Evolutionary conservation across 2,797 vertebrate genomes (phyloP).

Genomic region (Acanthis flammea): DNA sequence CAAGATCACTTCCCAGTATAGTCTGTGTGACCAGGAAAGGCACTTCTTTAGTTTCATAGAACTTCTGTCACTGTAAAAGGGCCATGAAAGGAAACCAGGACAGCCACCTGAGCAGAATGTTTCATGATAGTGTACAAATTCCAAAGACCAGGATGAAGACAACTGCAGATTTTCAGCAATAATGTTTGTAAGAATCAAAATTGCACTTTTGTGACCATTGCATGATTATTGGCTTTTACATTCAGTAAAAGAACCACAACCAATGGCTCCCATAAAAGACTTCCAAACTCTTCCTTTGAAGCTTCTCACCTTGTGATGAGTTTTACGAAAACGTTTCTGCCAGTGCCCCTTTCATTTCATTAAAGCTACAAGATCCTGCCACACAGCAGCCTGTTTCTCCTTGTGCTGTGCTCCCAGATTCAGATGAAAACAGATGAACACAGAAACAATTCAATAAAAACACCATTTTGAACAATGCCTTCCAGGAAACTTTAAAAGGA

Average conservation of each 20-base stretch:
- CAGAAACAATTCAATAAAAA: not conserved
- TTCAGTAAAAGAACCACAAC: not conserved
- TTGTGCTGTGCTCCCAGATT: not conserved
- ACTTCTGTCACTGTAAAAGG: not conserved
- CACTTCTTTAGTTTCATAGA: not conserved
- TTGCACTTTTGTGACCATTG: not conserved
- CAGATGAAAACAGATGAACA: not conserved
- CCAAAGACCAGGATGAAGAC: not conserved
- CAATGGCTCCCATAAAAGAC: not conserved
- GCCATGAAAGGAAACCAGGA: not conserved
- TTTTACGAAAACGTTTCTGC: not conserved
- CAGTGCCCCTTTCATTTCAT: not conserved
- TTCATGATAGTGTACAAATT: not conserved
- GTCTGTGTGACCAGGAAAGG: not conserved
- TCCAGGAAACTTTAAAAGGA: not conserved
- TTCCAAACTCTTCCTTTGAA: not conserved
- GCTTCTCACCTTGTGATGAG: not conserved
- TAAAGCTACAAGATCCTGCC: not conserved
- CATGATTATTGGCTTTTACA: not conserved
- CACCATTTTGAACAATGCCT: not conserved
- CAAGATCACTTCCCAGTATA: not conserved
- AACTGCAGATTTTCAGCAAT: not conserved
- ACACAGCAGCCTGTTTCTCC: not conserved
- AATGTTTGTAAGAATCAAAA: not conserved
- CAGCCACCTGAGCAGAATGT: not conserved